Evolutionary conservation across 2,113 vertebrate species (phyloP).

Genomic region (Odontesthes bonariensis): DNA sequence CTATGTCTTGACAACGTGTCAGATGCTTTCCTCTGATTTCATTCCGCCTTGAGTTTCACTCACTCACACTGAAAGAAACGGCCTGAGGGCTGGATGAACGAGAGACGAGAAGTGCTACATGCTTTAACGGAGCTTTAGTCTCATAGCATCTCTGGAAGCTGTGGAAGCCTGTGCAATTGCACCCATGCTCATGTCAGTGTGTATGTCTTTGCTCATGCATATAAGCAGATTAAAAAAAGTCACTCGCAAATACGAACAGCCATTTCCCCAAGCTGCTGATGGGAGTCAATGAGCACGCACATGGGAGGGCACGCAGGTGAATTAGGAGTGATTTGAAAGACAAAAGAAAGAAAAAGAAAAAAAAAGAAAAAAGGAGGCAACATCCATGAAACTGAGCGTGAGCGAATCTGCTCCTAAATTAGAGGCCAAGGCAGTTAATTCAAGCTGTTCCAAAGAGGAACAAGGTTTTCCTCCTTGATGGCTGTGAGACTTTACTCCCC

Average conservation of each 20-base stretch:
- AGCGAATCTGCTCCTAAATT: slow-evolving; percentile 20
- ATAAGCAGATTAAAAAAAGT: neutral
- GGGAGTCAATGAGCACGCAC: slow-evolving; percentile 11
- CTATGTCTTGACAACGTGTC: slow-evolving; percentile 35
- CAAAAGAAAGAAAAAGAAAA: too few species aligned
- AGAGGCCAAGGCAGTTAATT: slow-evolving; percentile 35
- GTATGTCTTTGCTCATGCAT: slow-evolving; percentile 21
- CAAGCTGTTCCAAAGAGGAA: slow-evolving; percentile 23
- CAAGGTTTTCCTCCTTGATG: slow-evolving; percentile 42
- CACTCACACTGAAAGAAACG: slow-evolving; percentile 34
- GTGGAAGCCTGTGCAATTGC: neutral
- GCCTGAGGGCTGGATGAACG: slow-evolving; percentile 56
- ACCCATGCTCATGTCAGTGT: slow-evolving; percentile 14
- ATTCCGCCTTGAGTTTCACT: slow-evolving; percentile 43
- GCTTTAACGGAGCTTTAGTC: slow-evolving; percentile 25
- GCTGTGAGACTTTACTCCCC: slow-evolving; percentile 32
- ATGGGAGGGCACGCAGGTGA: slow-evolving; percentile 21
- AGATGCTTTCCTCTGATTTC: slow-evolving; percentile 53
- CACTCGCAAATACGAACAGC: slow-evolving; percentile 28
- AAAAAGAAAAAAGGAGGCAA: slow-evolving; percentile 27
- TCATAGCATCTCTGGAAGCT: slow-evolving; percentile 45
- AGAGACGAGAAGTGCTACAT: slow-evolving; percentile 46
- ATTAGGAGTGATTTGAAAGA: slow-evolving; percentile 38
- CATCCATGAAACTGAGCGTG: slow-evolving; percentile 8
- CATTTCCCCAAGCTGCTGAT: slow-evolving; percentile 47